Base-by-base conservation (phyloP, 1,140 invertebrate species). In the Zaprionus vittiger region DNA sequence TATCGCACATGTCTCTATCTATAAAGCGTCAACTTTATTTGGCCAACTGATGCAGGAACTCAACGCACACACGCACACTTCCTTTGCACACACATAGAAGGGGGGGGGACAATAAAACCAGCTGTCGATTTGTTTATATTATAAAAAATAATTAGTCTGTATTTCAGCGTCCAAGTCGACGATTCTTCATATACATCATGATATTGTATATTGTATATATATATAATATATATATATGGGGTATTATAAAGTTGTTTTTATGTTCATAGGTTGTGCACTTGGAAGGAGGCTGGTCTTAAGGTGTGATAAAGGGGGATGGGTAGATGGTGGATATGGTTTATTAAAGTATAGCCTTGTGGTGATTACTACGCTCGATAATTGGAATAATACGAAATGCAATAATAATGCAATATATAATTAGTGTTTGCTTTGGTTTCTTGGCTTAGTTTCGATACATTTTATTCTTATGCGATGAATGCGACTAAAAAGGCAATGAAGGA, bases 61-160 rank as follows among this genome's bases (percentile, higher is more conserved):
- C 22, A 47, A 55, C 60, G 20, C 34, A 24, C 52, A 69, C 55
- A 28, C 20, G 49, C 57, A 57, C 60, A 22, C 61, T 17, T 15
- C 54, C 56, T n/a, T 41, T n/a, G 4, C 62, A 15, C 47, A 22
- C 79, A 38, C 44, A 12, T 26, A 55, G 15, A n/a, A 15, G 7
- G 17, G 9, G 5, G n/a, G 41, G 15, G n/a, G 74, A 78, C 75
- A 87, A 87, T 87, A 87, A 87, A 87, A 87, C 84, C 84, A 87
- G 84, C 85, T 87, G 84, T 87, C 78, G 78, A 84, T 87, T 87
- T 87, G 84, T 89, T 87, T 87, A 87, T 87, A 87, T 87, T 87
- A 87, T 87, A 87, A 87, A 87, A 87, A 87, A 87, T 87, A 87
- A 87, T 87, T 87, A 87, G 84, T 87, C 84, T 87, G 84, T 87